Percentiles rank a stretch among this genome's conserved stretches.
phyloP scores from a whole-genome alignment of 2,888 invertebrate species.

The Sturmia bella region DNA sequence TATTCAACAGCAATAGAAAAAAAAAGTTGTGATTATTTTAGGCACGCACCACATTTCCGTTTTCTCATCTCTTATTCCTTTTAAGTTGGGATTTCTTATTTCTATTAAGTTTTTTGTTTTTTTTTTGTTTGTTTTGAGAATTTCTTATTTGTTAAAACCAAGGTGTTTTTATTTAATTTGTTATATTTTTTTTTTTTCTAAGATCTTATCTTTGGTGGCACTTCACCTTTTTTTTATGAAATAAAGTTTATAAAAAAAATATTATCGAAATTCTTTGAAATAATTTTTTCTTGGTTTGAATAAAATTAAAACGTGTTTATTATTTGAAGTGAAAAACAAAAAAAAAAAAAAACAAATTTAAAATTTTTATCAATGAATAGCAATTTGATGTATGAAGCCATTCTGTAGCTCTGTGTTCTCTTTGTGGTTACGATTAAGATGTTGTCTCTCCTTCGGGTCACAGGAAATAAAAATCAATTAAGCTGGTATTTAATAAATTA shows the following conservation, averaged over 20 bases:
- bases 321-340: conserved; percentile 61
- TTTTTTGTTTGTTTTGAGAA: conserved; percentile 40
- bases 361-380: conserved; percentile 51
- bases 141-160: conserved; percentile 67
- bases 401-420: background rate
- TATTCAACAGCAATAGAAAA: conserved; percentile 35
- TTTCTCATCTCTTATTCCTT: conserved; percentile 69
- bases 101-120: conserved; percentile 53
- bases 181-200: conserved; percentile 56
- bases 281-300: conserved; percentile 46
- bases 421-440: too few species aligned
- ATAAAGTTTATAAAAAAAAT: conserved; percentile 41
- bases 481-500: background rate
- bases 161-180: conserved; percentile 71
- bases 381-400: conserved; percentile 48
- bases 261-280: conserved; percentile 67
- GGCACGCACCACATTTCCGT: conserved; percentile 74
- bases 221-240: conserved; percentile 58
- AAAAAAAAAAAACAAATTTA: background rate
- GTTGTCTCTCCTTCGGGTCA: background rate
- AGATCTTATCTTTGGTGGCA: conserved; percentile 63
- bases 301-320: conserved; percentile 69
- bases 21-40: conserved; percentile 72
- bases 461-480: conserved; percentile 27
- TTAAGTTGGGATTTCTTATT: conserved; percentile 62